These are phyloP conservation scores for cattle (Bos taurus) DNA, from an alignment of 2,113 vertebrate genomes.

Conservation along the genomic window ARS-UCD2.0 NC_037338.1:57917501-57918000, in stretches of 20 bases:
- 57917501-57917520: neutral
- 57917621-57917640: neutral
- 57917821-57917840: neutral
- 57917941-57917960: neutral
- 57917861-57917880: neutral
- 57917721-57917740: neutral
- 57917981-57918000: neutral
- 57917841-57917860: neutral
- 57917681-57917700: neutral
- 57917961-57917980: neutral
- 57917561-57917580: neutral
- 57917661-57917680: neutral
- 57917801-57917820: neutral
- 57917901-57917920: neutral
- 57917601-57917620: neutral
- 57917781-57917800: neutral
- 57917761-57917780: neutral
- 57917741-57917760: neutral
- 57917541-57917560: neutral
- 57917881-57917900: neutral
- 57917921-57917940: neutral
- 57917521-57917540: neutral
- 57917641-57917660: neutral
- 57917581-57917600: neutral
- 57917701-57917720: neutral